Evolutionary conservation across 2,113 vertebrate species (phyloP), one percentile per base, ranked within the genome.

Genomic region (Sphyrna mokarran): DNA sequence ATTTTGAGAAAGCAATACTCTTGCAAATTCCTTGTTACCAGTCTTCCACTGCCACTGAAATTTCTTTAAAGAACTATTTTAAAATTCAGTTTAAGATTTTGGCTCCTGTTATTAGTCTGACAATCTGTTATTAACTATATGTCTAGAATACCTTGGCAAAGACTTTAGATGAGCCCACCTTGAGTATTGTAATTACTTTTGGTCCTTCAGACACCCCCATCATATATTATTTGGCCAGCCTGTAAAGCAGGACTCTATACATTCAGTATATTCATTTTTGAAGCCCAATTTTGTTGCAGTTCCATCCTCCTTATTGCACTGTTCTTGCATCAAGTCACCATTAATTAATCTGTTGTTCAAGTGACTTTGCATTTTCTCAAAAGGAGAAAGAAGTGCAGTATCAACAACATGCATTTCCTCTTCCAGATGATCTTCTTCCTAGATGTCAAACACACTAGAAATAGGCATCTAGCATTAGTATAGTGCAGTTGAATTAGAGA

Each of bases 321-420:
- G 43, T 54, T 87, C 43, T 87, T 29, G 29, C 2, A 9, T 13
- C 43, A 26, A 3, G 48, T 89, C 23, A 13, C 48, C 58, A 29
- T 48, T 90, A 90, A 90, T 90, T 58, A 61, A 33, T 18, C 66
- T 91, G 87, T 91, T 91, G 61, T 93, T 93, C 89, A 93, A 66
- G 20, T 66, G 16, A 91, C 66, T 58, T 8, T 63, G 16, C 2
- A 0, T 37, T 93, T 68, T 93, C 48, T 93, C 5, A 63, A 93
- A 90, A 58, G 61, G 66, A 37, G 33, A 68, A n/a, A 68, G 0
- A 40, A 66, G 22, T 66, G 10, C 29, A 89, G 22, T 33, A 29
- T 43, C 20, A 20, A 95, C 94, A 48, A 1, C 26, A 54, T 95
- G 89, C 48, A 72, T 11, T 23, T 54, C 2, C 20, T 76, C 43